Evolutionary conservation across 2,113 vertebrate species (phyloP).

Genomic region (Origma solitaria): DNA sequence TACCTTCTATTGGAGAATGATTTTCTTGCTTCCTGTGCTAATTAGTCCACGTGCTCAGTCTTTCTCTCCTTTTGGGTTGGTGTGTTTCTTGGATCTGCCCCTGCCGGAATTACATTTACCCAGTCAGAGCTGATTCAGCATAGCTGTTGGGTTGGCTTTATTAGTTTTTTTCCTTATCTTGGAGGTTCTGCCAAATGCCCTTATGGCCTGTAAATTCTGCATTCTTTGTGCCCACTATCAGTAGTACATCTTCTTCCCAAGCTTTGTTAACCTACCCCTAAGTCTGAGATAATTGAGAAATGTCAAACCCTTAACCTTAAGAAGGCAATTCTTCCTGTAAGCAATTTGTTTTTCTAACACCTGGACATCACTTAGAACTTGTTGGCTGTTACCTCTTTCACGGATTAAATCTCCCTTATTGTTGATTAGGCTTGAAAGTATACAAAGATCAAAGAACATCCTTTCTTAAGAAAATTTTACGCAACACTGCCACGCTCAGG

Average conservation of each 20-base stretch:
- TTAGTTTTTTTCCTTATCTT: neutral
- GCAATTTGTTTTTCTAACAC: neutral
- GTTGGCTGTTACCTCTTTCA: neutral
- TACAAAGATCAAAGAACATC: neutral
- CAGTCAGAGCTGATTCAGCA: neutral
- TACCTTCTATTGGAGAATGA: neutral
- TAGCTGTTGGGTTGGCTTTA: neutral
- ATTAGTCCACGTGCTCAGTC: neutral
- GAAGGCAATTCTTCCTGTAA: neutral
- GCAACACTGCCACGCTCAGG: neutral
- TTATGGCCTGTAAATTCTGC: rapidly evolving
- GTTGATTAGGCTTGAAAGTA: neutral
- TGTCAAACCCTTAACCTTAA: neutral
- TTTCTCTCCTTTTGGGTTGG: neutral
- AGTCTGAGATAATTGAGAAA: neutral
- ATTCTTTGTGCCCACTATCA: neutral
- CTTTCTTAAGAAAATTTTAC: neutral
- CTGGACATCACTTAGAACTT: neutral
- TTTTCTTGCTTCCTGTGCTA: rapidly evolving
- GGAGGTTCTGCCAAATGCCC: neutral
- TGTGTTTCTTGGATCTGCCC: neutral
- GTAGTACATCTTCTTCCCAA: neutral
- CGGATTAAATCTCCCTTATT: neutral
- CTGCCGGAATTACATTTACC: neutral
- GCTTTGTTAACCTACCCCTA: neutral